Conservation (phyloP, 2,888 invertebrate species). For the Plebejus melissa region DNA sequence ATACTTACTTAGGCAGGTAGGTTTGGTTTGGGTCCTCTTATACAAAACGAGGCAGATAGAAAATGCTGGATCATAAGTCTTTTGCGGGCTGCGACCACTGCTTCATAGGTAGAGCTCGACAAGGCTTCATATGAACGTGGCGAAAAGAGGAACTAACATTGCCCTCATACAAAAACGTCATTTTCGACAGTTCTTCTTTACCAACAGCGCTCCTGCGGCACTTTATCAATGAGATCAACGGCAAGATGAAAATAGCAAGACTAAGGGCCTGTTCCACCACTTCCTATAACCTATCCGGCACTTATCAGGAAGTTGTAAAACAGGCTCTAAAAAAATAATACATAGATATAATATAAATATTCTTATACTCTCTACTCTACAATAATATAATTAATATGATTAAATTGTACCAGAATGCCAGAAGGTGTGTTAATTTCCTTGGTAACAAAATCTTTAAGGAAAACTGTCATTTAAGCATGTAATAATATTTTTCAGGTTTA, state of each 20-base stretch:
- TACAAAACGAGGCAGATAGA: background rate
- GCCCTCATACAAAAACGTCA: too few species aligned
- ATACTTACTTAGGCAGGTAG: background rate
- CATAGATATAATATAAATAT: too few species aligned
- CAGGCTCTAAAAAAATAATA: too few species aligned
- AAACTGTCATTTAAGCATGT: too few species aligned
- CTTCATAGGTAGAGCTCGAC: background rate
- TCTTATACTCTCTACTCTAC: background rate
- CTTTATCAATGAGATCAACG: background rate
- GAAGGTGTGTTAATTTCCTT: background rate
- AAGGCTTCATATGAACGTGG: too few species aligned
- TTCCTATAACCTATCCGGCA: too few species aligned
- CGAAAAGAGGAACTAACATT: too few species aligned
- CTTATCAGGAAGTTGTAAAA: too few species aligned
- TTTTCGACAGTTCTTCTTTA: too few species aligned
- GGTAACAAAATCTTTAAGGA: background rate
- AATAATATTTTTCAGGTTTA: background rate
- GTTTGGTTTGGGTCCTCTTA: background rate
- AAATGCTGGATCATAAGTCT: background rate
- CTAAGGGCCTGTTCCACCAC: too few species aligned
- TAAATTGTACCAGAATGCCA: background rate
- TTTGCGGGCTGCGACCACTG: background rate
- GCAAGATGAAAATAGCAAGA: background rate
- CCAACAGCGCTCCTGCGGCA: too few species aligned
- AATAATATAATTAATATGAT: background rate